A percentile compares a stretch with the other conserved stretches of the same genome.
phyloP scores from a whole-genome alignment of 1,140 invertebrate species.

The Hycleus phaleratus region DNA sequence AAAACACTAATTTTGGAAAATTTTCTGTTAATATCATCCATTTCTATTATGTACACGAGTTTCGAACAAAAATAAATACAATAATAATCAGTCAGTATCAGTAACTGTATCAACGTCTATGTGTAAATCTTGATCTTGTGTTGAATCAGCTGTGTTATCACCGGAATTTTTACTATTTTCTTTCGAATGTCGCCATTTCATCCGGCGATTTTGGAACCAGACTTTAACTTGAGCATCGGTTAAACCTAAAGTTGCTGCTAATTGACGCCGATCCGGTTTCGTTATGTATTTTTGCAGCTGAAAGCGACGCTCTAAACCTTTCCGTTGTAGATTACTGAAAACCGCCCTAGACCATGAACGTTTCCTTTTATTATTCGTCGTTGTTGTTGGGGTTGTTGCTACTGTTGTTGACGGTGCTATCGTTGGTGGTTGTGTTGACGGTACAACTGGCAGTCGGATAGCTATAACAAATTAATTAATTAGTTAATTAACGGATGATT shows the following conservation, averaged over 20 bases:
- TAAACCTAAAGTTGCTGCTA: constrained; percentile 82
- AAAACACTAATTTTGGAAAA: no score
- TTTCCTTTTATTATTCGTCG: constrained; percentile 55
- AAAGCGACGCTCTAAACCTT: constrained; percentile 83
- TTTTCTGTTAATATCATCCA: no score
- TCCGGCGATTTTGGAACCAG: constrained; percentile 88
- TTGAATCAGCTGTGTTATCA: constrained; percentile 31
- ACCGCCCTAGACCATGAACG: constrained; percentile 91
- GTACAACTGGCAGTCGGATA: constrained; percentile 24
- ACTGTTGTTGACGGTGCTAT: not conserved
- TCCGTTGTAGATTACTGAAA: constrained; percentile 84
- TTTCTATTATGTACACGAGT: no score
- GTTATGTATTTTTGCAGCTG: constrained; percentile 94
- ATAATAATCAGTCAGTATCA: constrained; percentile 28
- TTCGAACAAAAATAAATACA: not conserved
- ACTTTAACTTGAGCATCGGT: constrained; percentile 90
- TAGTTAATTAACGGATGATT: no score
- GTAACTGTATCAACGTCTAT: constrained; percentile 38
- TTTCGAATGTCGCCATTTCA: constrained; percentile 86
- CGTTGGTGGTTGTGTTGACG: constrained; percentile 18
- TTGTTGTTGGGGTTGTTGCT: constrained; percentile 9
- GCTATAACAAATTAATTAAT: constrained; percentile 16
- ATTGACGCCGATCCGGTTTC: constrained; percentile 82
- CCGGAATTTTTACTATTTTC: constrained; percentile 44
- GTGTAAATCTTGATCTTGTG: constrained; percentile 33